Percentiles rank a stretch among this genome's conserved stretches.
These are phyloP conservation scores for Bombus cullumanus DNA, from an alignment of 1,140 invertebrate species.

Conservation along the genomic window DNA sequence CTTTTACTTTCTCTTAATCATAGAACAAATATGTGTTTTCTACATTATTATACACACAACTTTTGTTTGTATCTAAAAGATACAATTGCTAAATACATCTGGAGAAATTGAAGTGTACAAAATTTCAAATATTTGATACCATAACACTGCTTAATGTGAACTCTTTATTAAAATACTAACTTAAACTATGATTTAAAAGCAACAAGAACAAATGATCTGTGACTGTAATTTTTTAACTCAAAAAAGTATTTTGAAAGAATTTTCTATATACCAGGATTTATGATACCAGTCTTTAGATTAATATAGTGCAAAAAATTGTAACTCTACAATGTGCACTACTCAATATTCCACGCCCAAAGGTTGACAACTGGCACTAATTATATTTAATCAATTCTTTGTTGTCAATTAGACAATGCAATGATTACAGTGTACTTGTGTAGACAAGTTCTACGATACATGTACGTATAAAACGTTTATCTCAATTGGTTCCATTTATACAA, in stretches of 20 bases:
- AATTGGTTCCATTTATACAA: slow-evolving; percentile 39
- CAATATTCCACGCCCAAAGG: not conserved
- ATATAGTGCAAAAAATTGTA: slow-evolving; percentile 18
- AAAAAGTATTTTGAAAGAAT: not conserved
- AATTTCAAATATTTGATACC: not conserved
- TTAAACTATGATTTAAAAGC: not conserved
- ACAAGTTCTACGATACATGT: slow-evolving; percentile 50
- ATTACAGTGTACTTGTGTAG: slow-evolving; percentile 50
- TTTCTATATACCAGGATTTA: not conserved
- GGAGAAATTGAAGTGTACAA: not conserved
- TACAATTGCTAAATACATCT: not conserved
- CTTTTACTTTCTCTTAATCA: slow-evolving; percentile 32
- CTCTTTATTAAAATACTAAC: not conserved
- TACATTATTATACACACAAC: not conserved
- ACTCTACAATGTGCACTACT: slow-evolving; percentile 7
- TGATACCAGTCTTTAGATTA: not conserved
- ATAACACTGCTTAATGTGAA: not conserved
- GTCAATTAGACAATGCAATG: slow-evolving; percentile 39
- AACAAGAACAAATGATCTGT: not conserved
- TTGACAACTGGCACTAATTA: slow-evolving; percentile 11
- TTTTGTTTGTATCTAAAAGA: not conserved
- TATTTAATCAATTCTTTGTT: slow-evolving; percentile 29
- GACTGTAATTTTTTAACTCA: slow-evolving; percentile 9
- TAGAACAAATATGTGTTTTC: slow-evolving; percentile 2
- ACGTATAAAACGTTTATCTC: slow-evolving; percentile 53